Conservation (phyloP, 2,797 vertebrate genomes). For the Erpetoichthys calabaricus region DNA sequence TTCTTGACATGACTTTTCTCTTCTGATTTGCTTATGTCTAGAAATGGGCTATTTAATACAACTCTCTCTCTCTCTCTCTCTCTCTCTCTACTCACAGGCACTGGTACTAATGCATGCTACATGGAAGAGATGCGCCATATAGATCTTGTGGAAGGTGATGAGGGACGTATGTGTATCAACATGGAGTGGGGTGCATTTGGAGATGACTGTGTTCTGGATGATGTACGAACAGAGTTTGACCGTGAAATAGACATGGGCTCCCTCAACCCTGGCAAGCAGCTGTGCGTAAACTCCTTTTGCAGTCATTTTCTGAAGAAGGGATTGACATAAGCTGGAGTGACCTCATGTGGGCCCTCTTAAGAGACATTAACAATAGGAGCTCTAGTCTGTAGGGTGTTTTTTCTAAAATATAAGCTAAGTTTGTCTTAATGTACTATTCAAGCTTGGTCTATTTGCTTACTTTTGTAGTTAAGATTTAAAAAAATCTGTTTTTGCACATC, state of each 20-base stretch:
- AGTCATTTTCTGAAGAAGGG: not conserved
- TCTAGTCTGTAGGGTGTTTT: not conserved
- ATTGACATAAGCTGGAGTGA: not conserved
- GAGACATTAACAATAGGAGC: not conserved
- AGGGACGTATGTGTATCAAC: constrained; percentile 91
- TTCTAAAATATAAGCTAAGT: too few species aligned
- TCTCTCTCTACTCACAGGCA: constrained; percentile 44
- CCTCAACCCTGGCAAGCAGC: constrained; percentile 82
- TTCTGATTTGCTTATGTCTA: too few species aligned
- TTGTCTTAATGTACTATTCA: too few species aligned
- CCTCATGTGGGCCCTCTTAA: not conserved
- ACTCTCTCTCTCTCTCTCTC: not conserved
- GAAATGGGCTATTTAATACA: not conserved
- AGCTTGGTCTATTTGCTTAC: too few species aligned
- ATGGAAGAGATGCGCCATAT: constrained; percentile 97
- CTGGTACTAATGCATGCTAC: constrained; percentile 87
- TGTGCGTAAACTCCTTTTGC: constrained; percentile 52
- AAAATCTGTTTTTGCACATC: too few species aligned
- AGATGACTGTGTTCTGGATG: constrained; percentile 66
- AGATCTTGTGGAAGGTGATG: constrained; percentile 77
- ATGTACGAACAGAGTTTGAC: constrained; percentile 78
- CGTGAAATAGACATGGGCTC: constrained; percentile 82
- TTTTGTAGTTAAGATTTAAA: too few species aligned
- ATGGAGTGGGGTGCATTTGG: constrained; percentile 95
- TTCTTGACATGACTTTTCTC: too few species aligned